Base-by-base conservation (phyloP, 1,140 invertebrate species). In the Caenorhabditis tropicalis region DNA sequence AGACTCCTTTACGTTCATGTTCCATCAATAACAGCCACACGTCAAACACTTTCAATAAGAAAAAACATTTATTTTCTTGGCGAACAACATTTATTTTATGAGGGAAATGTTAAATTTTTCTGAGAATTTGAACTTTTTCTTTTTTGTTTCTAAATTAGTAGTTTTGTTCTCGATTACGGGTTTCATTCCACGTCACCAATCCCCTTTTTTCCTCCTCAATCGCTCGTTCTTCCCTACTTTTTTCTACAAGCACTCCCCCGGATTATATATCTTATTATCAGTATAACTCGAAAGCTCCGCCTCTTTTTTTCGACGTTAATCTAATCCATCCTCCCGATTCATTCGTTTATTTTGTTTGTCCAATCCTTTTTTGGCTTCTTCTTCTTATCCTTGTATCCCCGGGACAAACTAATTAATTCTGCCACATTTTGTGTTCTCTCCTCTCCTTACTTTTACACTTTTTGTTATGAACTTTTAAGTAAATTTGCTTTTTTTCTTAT, bases 141-240 rank as follows among this genome's bases (percentile, higher is more conserved):
- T 29, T 1, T 19, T 19, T 36, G 19, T 36, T n/a, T 70, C 19
- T 19, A 70, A 33, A 36, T 19, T n/a, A 70, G 60, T 70, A 70
- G 29, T 70, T 33, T 39, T 39, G 60, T 12, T 70, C 60, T 70
- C 60, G 24, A 70, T n/a, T n/a, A 70, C 60, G 60, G 60, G 60
- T 70, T n/a, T 70, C 60, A 4, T 70, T 36, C 60, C 60, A 70
- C 60, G 60, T 70, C 60, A 70, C 60, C 60, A 70, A 33, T 70
- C 58, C 33, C 19, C 31, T 19, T 65, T 27, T 29, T 27, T 29
- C 10, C 27, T 16, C 27, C 19, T 12, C 56, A 29, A 6, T 31
- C 29, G 27, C 27, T 24, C 31, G 15, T 15, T 27, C 9, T 36
- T 19, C 33, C 58, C 19, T 70, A 19, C n/a, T n/a, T n/a, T n/a